Evolutionary conservation across 2,113 vertebrate genomes (phyloP).

Genomic region (Chrysochloris asiatica): DNA sequence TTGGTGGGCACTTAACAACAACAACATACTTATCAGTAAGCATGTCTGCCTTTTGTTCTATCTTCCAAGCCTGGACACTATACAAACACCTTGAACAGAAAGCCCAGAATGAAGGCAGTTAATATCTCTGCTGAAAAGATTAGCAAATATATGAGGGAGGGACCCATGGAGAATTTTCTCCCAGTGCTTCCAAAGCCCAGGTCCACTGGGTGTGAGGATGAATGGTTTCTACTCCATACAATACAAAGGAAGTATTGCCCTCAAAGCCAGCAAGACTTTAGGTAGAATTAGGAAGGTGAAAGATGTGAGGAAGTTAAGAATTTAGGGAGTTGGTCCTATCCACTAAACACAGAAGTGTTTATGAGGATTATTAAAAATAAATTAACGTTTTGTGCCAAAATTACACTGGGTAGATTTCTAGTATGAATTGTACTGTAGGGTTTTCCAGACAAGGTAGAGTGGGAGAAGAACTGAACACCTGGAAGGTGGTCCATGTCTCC

Average conservation of each 20-base stretch:
- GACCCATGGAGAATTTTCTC: background rate
- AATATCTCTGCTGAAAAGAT: background rate
- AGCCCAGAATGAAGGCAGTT: background rate
- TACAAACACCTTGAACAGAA: background rate
- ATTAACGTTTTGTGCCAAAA: background rate
- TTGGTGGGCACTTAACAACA: no score
- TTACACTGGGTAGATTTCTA: background rate
- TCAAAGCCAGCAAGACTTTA: background rate
- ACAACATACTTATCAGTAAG: background rate
- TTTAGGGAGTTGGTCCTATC: background rate
- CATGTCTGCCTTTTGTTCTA: background rate
- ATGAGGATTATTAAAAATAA: slow-evolving; percentile 6
- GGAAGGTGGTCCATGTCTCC: background rate
- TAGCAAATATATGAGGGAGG: background rate
- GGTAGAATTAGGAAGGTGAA: background rate
- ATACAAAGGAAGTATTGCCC: background rate
- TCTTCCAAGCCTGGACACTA: background rate
- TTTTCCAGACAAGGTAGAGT: background rate
- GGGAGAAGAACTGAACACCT: background rate
- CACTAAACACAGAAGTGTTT: slow-evolving; percentile 23
- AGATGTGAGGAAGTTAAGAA: background rate
- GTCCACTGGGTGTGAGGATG: background rate
- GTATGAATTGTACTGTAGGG: background rate
- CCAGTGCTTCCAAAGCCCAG: background rate
- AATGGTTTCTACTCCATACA: background rate